These are phyloP conservation scores for Heteropelma amictum DNA, from an alignment of 2,888 invertebrate species.

Conservation along the genomic window DNA sequence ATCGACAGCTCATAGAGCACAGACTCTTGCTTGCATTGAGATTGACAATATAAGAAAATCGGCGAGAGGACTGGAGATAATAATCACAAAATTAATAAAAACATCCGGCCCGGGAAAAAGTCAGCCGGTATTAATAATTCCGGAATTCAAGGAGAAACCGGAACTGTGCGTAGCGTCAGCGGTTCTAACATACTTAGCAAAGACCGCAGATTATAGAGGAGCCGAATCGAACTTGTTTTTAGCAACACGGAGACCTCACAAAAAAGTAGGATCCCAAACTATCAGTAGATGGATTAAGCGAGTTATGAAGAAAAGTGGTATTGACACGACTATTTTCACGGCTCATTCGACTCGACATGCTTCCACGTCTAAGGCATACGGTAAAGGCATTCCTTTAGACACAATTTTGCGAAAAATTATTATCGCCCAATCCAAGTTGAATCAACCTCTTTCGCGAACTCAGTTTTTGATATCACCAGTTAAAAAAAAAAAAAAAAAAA, in stretches of 20 bases:
- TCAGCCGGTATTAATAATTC: neutral
- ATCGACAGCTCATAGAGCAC: constrained; percentile 43
- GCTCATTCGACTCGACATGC: constrained; percentile 9
- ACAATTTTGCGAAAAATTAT: constrained; percentile 12
- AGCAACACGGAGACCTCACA: neutral
- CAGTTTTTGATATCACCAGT: neutral
- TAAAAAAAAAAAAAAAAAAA: neutral
- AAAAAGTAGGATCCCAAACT: neutral
- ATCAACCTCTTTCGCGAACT: neutral
- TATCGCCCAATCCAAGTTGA: neutral
- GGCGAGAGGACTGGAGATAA: neutral
- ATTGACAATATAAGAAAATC: constrained; percentile 3
- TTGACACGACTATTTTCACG: neutral
- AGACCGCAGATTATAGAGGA: neutral
- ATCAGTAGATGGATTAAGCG: neutral
- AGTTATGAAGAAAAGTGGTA: neutral
- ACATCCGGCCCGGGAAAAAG: neutral
- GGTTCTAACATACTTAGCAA: neutral
- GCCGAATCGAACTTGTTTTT: neutral
- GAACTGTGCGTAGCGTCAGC: neutral
- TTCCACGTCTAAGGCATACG: neutral
- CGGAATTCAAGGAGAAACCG: neutral
- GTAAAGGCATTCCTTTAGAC: neutral
- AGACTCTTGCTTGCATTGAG: constrained; percentile 31
- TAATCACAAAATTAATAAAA: neutral